Percentiles rank a stretch among this genome's conserved stretches.
Evolutionary conservation across 1,140 invertebrate genomes (phyloP).

Genomic region (Maconellicoccus hirsutus): DNA sequence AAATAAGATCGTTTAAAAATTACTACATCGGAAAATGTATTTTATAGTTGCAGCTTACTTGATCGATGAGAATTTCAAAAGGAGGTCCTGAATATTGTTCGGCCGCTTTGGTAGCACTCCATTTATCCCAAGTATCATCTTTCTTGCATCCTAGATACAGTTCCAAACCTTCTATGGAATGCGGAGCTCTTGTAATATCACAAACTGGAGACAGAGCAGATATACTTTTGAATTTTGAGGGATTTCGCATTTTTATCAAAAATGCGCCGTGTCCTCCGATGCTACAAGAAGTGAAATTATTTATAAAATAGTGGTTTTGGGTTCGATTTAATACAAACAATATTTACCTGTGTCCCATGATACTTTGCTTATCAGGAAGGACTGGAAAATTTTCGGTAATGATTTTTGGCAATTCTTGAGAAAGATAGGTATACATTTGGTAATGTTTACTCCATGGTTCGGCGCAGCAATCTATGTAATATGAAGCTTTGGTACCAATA

Average conservation of each 20-base stretch:
- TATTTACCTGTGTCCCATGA: constrained; percentile 71
- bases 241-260: constrained; percentile 83
- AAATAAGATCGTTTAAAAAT: constrained; percentile 5
- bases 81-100: constrained; percentile 74
- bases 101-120: constrained; percentile 77
- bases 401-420: constrained; percentile 71
- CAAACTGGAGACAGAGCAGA: constrained; percentile 95
- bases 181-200: constrained; percentile 65
- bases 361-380: constrained; percentile 50
- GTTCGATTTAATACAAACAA: background rate
- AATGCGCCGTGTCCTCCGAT: constrained; percentile 97
- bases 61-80: constrained; percentile 78
- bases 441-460: constrained; percentile 91
- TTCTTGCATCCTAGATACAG: constrained; percentile 64
- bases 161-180: constrained; percentile 58
- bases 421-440: constrained; percentile 94
- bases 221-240: constrained; percentile 75
- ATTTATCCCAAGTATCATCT: constrained; percentile 59
- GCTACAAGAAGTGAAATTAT: constrained; percentile 39
- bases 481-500: constrained; percentile 90
- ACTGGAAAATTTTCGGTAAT: constrained; percentile 60
- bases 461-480: constrained; percentile 85
- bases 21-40: background rate
- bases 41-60: constrained; percentile 44
- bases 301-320: background rate